Evolutionary conservation across 2,888 invertebrate genomes (phyloP).

Genomic region (Stenurella melanura): DNA sequence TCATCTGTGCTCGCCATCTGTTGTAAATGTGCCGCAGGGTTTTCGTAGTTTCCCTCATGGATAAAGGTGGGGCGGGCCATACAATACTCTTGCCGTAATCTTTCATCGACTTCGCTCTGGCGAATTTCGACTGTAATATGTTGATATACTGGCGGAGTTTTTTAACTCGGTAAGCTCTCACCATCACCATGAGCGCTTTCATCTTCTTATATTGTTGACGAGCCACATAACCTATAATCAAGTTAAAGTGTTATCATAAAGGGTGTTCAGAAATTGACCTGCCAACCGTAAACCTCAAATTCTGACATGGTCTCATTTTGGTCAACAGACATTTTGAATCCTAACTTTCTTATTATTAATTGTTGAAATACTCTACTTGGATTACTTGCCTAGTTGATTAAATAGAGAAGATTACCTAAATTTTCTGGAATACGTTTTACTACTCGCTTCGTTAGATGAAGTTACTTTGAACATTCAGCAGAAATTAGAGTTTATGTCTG

Average conservation of each 20-base stretch:
- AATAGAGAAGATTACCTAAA: too few relatives aligned
- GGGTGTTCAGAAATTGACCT: too few relatives aligned
- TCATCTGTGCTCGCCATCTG: conserved; percentile 93
- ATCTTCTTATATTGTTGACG: conserved; percentile 88
- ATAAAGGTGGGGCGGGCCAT: conserved; percentile 89
- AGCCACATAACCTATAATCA: conserved; percentile 72
- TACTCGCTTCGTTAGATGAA: too few relatives aligned
- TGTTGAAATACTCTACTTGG: too few relatives aligned
- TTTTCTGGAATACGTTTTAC: too few relatives aligned
- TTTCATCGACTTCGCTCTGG: conserved; percentile 78
- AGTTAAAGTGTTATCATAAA: background rate
- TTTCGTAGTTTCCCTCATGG: conserved; percentile 79
- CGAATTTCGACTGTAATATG: conserved; percentile 79
- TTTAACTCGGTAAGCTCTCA: conserved; percentile 86
- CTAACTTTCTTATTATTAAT: too few relatives aligned
- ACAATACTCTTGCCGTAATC: conserved; percentile 86
- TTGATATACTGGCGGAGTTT: conserved; percentile 84
- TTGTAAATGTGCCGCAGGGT: conserved; percentile 80
- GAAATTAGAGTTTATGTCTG: too few relatives aligned
- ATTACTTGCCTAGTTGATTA: too few relatives aligned
- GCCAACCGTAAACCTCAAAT: too few relatives aligned
- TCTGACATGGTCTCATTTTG: too few relatives aligned
- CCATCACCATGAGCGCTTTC: conserved; percentile 89
- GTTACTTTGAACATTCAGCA: too few relatives aligned
- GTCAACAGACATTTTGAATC: too few relatives aligned